A percentile compares a stretch with the other conserved stretches of the same genome.
phyloP scores from a whole-genome alignment of 2,888 invertebrate genomes.

The Lasioglossum leucozonium region DNA sequence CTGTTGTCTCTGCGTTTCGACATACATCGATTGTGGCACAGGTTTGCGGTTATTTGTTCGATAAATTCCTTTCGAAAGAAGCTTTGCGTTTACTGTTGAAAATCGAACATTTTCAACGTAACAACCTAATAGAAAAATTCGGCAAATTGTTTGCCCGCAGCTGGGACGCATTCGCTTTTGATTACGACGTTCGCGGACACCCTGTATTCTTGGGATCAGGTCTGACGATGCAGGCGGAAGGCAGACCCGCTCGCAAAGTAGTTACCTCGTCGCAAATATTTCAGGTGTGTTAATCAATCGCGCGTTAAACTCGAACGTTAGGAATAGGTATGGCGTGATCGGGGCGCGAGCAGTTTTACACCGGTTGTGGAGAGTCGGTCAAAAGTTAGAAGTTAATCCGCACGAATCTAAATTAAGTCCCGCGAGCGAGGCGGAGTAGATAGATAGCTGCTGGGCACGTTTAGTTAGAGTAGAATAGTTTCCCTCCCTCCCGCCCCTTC shows the following conservation, averaged over 20 bases:
- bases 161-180: too few relatives aligned
- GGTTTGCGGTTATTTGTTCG: too few relatives aligned
- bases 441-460: conserved; percentile 59
- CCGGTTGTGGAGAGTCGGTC: conserved; percentile 33
- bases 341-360: conserved; percentile 27
- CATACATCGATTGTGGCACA: too few relatives aligned
- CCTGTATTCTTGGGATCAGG: not conserved
- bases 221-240: not conserved
- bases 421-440: conserved; percentile 48
- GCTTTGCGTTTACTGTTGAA: too few relatives aligned
- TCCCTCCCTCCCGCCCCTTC: not conserved
- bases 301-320: not conserved
- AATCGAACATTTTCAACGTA: too few relatives aligned
- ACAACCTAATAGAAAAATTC: not conserved
- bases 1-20: too few relatives aligned
- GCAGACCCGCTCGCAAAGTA: not conserved
- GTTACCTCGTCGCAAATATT: conserved; percentile 12
- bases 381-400: conserved; percentile 63
- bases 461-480: conserved; percentile 49
- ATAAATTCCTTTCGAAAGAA: too few relatives aligned
- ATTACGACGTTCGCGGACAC: not conserved
- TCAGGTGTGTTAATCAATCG: conserved; percentile 4
- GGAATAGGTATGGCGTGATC: conserved; percentile 40
- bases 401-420: conserved; percentile 62
- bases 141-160: too few relatives aligned